Percentiles rank a stretch among this genome's conserved stretches.
These are phyloP conservation scores for Sterrhoptilus dennistouni DNA, from an alignment of 2,113 vertebrate species.

Conservation along the genomic window DNA sequence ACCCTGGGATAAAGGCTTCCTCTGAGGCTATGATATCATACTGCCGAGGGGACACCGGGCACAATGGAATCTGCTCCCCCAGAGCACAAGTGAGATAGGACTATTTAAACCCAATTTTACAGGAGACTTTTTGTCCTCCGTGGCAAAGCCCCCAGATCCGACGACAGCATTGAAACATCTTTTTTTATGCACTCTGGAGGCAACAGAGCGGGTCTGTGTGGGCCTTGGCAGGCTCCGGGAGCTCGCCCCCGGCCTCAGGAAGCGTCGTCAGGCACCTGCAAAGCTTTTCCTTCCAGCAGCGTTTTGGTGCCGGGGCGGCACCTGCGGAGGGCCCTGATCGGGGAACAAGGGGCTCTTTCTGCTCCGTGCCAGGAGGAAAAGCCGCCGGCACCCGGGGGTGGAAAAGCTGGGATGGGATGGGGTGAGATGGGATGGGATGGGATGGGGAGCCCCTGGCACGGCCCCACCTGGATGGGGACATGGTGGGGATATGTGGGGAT, in stretches of 20 bases:
- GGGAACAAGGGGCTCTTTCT: constrained; percentile 75
- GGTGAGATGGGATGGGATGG: too few relatives aligned
- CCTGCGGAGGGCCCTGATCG: constrained; percentile 68
- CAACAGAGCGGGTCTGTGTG: constrained; percentile 75
- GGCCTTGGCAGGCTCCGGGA: constrained; percentile 69
- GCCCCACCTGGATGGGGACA: too few relatives aligned
- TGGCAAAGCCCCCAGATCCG: constrained; percentile 79
- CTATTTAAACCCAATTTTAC: constrained; percentile 80
- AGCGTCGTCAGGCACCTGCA: constrained; percentile 75
- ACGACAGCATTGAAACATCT: constrained; percentile 84
- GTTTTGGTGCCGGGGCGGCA: constrained; percentile 66
- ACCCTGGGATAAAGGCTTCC: constrained; percentile 83
- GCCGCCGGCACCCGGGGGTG: neutral
- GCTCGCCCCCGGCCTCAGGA: constrained; percentile 71
- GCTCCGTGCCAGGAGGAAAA: constrained; percentile 68
- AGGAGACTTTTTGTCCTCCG: constrained; percentile 83
- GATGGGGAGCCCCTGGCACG: too few relatives aligned
- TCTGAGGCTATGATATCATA: constrained; percentile 87
- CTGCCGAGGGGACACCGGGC: constrained; percentile 80
- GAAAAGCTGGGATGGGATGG: too few relatives aligned
- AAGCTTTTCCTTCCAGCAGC: constrained; percentile 62
- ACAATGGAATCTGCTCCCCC: constrained; percentile 85
- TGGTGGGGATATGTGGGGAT: too few relatives aligned
- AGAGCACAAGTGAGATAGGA: constrained; percentile 82
- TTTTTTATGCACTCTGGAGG: constrained; percentile 79